Evolutionary conservation across 2,797 vertebrate species (phyloP).

Genomic region (Limosa lapponica): DNA sequence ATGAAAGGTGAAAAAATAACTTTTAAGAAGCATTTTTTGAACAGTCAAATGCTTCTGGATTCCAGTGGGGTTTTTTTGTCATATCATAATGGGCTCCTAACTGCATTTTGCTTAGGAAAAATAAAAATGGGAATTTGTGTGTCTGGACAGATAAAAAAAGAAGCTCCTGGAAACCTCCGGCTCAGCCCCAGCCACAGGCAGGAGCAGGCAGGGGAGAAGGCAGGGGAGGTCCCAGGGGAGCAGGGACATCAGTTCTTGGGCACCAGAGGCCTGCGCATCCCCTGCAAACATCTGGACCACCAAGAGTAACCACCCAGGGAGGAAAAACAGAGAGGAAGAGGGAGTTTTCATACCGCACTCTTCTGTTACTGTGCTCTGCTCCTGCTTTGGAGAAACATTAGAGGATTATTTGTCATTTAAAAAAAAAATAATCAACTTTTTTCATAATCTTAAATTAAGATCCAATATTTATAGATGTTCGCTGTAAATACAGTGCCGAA

Average conservation of each 20-base stretch:
- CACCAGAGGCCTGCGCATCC: background rate
- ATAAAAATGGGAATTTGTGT: background rate
- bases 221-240: background rate
- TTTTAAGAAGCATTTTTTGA: background rate
- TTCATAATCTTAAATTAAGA: background rate
- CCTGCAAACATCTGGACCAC: background rate
- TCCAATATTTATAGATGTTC: background rate
- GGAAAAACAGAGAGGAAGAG: too few species aligned
- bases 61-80: background rate
- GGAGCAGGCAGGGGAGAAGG: too few species aligned
- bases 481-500: background rate
- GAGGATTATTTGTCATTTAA: background rate
- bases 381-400: background rate
- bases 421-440: background rate
- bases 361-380: background rate
- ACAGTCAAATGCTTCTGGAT: background rate
- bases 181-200: background rate
- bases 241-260: background rate
- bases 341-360: too few species aligned
- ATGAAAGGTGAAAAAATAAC: too few species aligned
- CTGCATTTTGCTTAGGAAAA: background rate
- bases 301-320: background rate
- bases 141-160: background rate
- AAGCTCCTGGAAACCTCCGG: background rate
- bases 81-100: fast-evolving